Evolutionary conservation across 1,140 invertebrate species (phyloP).

Genomic region (Oppia nitens): DNA sequence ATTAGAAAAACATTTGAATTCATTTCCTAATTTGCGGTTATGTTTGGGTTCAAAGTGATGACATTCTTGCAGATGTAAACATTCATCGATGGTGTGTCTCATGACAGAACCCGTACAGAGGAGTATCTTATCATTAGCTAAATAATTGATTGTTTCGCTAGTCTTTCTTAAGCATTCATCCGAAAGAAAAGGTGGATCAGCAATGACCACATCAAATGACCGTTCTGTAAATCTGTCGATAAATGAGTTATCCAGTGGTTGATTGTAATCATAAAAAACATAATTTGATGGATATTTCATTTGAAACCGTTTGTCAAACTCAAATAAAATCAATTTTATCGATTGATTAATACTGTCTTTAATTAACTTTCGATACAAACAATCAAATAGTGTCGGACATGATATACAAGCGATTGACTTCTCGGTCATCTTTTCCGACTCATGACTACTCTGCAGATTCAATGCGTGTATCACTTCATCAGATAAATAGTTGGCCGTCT

Average conservation of each 20-base stretch:
- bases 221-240: conserved; percentile 37
- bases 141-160: conserved; percentile 50
- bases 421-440: conserved; percentile 1
- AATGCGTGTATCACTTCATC: conserved; percentile 38
- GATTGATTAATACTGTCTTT: conserved; percentile 12
- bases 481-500: conserved; percentile 49
- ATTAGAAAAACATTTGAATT: conserved; percentile 77
- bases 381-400: conserved; percentile 64
- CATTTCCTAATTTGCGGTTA: conserved; percentile 73
- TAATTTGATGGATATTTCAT: conserved; percentile 57
- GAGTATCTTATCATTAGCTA: conserved; percentile 62
- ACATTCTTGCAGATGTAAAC: conserved; percentile 43
- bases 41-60: conserved; percentile 60
- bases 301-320: conserved; percentile 33
- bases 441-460: no score
- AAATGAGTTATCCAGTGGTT: conserved; percentile 42
- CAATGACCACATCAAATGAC: conserved; percentile 66
- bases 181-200: conserved; percentile 83
- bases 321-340: conserved; percentile 50
- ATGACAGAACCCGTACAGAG: conserved; percentile 74
- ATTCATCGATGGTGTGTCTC: conserved; percentile 42
- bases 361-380: conserved; percentile 29
- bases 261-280: conserved; percentile 73
- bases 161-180: conserved; percentile 79
- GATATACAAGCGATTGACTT: conserved; percentile 58